Evolutionary conservation across 2,888 invertebrate genomes (phyloP).

Genomic region (Pyrgus malvae): DNA sequence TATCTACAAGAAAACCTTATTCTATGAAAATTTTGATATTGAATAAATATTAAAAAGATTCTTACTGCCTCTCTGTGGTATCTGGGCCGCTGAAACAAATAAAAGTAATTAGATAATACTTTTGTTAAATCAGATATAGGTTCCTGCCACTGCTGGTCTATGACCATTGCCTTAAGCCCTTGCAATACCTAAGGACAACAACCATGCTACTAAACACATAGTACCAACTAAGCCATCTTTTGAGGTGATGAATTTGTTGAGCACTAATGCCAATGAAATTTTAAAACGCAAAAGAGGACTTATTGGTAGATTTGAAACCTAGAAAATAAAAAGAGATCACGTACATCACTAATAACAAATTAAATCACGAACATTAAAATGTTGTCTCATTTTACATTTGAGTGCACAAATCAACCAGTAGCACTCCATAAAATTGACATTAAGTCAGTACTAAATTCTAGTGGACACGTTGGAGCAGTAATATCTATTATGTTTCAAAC

Average conservation of each 20-base stretch:
- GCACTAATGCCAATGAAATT: too few relatives aligned
- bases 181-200: slow-evolving; percentile 65
- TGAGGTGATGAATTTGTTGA: too few relatives aligned
- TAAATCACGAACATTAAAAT: slow-evolving; percentile 25
- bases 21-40: too few relatives aligned
- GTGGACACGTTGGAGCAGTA: slow-evolving; percentile 42
- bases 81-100: slow-evolving; percentile 92
- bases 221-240: slow-evolving; percentile 46
- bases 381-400: neutral
- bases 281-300: slow-evolving; percentile 34
- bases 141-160: slow-evolving; percentile 11
- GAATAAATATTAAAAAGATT: slow-evolving; percentile 55
- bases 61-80: slow-evolving; percentile 94
- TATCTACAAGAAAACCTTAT: too few relatives aligned
- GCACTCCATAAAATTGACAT: slow-evolving; percentile 13
- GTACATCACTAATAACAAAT: slow-evolving; percentile 33
- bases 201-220: slow-evolving; percentile 73
- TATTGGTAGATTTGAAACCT: slow-evolving; percentile 30
- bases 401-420: slow-evolving; percentile 13
- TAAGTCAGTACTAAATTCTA: slow-evolving; percentile 33
- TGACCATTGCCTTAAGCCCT: slow-evolving; percentile 38
- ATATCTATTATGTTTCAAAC: neutral
- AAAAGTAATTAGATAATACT: slow-evolving; percentile 44
- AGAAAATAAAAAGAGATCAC: slow-evolving; percentile 30
- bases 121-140: neutral